Evolutionary conservation across 2,888 invertebrate species (phyloP), one percentile per base, ranked within the genome.

Genomic region (Andrena bicolor): DNA sequence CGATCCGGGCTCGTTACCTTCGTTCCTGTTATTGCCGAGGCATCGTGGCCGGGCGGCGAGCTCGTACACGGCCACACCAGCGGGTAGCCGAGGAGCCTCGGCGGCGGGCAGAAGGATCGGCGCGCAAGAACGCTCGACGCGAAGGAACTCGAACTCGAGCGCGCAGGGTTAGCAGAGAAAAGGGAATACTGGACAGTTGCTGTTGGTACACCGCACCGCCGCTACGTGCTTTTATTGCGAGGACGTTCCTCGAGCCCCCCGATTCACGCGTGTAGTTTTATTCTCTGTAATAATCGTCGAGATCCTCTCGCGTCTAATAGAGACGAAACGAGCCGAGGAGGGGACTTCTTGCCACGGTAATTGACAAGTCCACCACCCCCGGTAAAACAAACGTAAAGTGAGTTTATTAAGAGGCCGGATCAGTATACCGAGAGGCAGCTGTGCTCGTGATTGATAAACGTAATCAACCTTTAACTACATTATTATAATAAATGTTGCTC

Each of bases 191-290:
- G 90, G 89, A 90, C 92, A 92, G 92, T 92, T 86, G 90, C 86
- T 89, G 89, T 90, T 88, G 90, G 90, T 90, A 89, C 91, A 92
- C 86, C 91, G 90, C 87, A 84, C 91, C 77, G 89, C 86, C 88
- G 91, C 90, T 91, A 90, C 92, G 92, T 92, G 92, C 92, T 91
- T 91, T 92, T 90, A 92, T 92, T 91, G 88, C 88, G 86, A 71
- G 85, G 77, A 79, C 77, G 86, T 82, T 87, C 80, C 82, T 82
- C 83, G 79, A 88, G 83, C 72, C 71, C 77, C 76, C 61, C 83
- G 80, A 86, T 74, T 71, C 70, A 77, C 85, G 86, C 80, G 32
- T 68, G 76, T 76, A 76, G 68, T 82, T 63, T 82, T 76, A 76
- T 82, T 76, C 63, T 56, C 71, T 2, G 82, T 63, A 76, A 76